A percentile compares a stretch with the other conserved stretches of the same genome.
phyloP scores from a whole-genome alignment of 2,113 vertebrate species.

The Nibea coibor region DNA sequence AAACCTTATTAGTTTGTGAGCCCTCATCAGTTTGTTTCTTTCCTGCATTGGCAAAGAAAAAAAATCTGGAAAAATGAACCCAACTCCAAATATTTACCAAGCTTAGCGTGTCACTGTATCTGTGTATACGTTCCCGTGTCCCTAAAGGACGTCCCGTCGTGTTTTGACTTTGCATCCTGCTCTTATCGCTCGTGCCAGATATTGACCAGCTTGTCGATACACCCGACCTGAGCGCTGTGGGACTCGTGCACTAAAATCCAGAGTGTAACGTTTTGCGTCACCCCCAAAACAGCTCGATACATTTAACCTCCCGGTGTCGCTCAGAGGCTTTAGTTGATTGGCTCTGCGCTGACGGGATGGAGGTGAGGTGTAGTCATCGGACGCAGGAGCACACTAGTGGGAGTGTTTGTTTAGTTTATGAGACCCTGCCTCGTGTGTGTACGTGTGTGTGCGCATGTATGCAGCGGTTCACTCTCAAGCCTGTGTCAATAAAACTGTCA shows the following conservation, averaged over 20 bases:
- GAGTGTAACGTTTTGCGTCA: background rate
- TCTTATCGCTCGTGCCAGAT: background rate
- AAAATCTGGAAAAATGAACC: too few species aligned
- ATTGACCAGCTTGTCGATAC: background rate
- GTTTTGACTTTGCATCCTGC: background rate
- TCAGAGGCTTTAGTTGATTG: background rate
- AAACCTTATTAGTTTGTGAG: too few species aligned
- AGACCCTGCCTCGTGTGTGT: background rate
- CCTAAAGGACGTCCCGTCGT: background rate
- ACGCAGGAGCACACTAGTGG: background rate
- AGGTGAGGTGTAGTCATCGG: slow-evolving; percentile 7
- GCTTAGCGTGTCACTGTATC: background rate
- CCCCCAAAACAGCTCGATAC: background rate
- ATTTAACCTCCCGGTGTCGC: background rate
- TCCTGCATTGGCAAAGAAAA: too few species aligned
- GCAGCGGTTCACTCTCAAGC: slow-evolving; percentile 1
- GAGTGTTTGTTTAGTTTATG: background rate
- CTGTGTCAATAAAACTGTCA: slow-evolving; percentile 60
- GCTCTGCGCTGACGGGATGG: background rate
- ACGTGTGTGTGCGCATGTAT: background rate
- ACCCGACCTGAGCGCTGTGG: background rate
- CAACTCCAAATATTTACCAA: too few species aligned
- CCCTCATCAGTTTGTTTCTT: too few species aligned
- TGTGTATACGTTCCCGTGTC: background rate
- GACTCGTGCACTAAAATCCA: background rate